phyloP scores from a whole-genome alignment of 2,888 invertebrate genomes.

The Drosophila mulleri region DNA sequence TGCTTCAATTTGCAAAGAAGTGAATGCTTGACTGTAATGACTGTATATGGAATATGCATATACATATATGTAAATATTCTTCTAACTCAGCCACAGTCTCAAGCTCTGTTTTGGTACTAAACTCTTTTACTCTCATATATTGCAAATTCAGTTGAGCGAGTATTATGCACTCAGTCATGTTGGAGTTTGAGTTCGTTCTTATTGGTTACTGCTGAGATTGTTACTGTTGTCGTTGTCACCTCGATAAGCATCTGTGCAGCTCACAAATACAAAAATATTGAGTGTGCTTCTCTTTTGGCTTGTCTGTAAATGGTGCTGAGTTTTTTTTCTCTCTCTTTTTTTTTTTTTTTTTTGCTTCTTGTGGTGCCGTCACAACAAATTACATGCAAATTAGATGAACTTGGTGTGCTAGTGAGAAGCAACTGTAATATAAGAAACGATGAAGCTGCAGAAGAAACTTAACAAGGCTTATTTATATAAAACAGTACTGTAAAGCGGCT shows the following conservation, averaged over 20 bases:
- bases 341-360: slow-evolving; percentile 16
- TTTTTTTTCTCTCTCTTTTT: slow-evolving; percentile 6
- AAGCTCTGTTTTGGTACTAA: background rate
- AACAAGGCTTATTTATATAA: background rate
- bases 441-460: background rate
- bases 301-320: slow-evolving; percentile 36
- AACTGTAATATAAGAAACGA: background rate
- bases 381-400: slow-evolving; percentile 70
- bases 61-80: too few relatives aligned
- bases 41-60: too few relatives aligned
- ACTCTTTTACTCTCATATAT: background rate
- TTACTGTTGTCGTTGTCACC: slow-evolving; percentile 61
- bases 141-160: background rate
- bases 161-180: background rate
- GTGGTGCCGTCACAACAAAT: slow-evolving; percentile 66
- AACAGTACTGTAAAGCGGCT: too few relatives aligned
- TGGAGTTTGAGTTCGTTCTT: background rate
- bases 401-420: slow-evolving; percentile 9
- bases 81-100: background rate
- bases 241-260: slow-evolving; percentile 66
- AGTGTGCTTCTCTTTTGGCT: slow-evolving; percentile 51
- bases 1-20: too few relatives aligned
- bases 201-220: slow-evolving; percentile 26
- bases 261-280: slow-evolving; percentile 60
- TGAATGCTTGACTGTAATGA: background rate